Conservation (phyloP, 2,888 invertebrate genomes). For the Limnephilus auricula region DNA sequence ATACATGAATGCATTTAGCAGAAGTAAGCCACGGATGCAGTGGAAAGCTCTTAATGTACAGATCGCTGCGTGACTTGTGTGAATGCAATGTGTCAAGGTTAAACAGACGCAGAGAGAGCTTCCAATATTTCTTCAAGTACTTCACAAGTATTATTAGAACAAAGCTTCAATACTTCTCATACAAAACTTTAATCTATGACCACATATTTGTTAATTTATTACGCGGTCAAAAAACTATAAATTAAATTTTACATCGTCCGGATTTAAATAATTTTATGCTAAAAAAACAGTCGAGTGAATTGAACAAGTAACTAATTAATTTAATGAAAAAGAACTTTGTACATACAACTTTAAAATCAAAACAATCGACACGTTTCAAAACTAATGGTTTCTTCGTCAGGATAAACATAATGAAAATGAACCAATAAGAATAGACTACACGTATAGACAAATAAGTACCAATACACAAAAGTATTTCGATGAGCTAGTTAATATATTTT, state of each 20-base stretch:
- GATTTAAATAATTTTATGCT: neutral
- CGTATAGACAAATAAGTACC: no score
- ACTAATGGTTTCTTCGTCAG: no score
- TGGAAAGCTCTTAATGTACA: conserved; percentile 20
- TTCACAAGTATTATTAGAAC: neutral
- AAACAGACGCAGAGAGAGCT: neutral
- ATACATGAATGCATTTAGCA: neutral
- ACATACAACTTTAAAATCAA: no score
- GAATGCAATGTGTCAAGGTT: neutral
- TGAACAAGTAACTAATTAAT: no score
- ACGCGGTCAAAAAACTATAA: no score
- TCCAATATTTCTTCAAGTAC: neutral
- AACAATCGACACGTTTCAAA: no score
- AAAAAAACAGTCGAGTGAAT: neutral
- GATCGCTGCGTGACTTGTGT: neutral
- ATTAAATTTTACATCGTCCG: no score
- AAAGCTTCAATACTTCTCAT: neutral
- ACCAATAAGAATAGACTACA: no score
- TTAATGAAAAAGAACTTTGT: no score
- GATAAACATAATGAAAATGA: no score
- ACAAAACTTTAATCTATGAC: neutral
- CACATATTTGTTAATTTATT: neutral
- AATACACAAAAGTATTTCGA: no score
- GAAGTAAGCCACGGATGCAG: conserved; percentile 28
- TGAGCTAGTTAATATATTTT: no score